These are phyloP conservation scores for Pionites leucogaster DNA, from an alignment of 2,113 vertebrate species.

Conservation along the genomic window DNA sequence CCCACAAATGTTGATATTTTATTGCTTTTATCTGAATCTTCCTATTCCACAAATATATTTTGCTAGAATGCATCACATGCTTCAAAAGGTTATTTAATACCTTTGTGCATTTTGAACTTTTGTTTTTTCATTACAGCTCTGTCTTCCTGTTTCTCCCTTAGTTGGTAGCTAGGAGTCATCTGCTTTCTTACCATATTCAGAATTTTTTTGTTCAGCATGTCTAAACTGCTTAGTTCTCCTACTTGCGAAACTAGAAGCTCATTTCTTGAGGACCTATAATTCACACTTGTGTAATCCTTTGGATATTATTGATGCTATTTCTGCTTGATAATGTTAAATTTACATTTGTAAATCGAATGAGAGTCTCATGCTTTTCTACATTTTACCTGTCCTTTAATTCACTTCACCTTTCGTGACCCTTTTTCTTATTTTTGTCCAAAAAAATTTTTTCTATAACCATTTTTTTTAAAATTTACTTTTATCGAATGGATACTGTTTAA, in stretches of 20 bases:
- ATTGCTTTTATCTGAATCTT: constrained; percentile 33
- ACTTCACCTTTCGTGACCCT: not conserved
- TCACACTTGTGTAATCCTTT: not conserved
- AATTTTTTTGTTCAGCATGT: not conserved
- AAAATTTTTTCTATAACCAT: not conserved
- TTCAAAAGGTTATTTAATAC: constrained; percentile 58
- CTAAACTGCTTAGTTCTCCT: not conserved
- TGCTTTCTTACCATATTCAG: not conserved
- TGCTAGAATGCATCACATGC: constrained; percentile 6
- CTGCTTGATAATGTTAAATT: not conserved
- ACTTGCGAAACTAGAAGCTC: not conserved
- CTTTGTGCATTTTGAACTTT: constrained; percentile 36
- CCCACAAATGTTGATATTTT: constrained; percentile 35
- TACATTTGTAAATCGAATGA: not conserved
- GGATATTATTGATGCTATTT: not conserved
- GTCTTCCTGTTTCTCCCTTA: constrained; percentile 14
- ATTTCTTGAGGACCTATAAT: not conserved
- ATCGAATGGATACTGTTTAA: not conserved
- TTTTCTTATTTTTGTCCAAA: not conserved
- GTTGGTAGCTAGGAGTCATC: constrained; percentile 3
- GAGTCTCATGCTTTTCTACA: not conserved
- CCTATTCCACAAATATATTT: constrained; percentile 18
- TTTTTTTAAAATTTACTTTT: not conserved
- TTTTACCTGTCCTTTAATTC: not conserved
- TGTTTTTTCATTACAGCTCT: constrained; percentile 40